Evolutionary conservation across 2,113 vertebrate genomes (phyloP).

Genomic region (Nasalis larvatus): DNA sequence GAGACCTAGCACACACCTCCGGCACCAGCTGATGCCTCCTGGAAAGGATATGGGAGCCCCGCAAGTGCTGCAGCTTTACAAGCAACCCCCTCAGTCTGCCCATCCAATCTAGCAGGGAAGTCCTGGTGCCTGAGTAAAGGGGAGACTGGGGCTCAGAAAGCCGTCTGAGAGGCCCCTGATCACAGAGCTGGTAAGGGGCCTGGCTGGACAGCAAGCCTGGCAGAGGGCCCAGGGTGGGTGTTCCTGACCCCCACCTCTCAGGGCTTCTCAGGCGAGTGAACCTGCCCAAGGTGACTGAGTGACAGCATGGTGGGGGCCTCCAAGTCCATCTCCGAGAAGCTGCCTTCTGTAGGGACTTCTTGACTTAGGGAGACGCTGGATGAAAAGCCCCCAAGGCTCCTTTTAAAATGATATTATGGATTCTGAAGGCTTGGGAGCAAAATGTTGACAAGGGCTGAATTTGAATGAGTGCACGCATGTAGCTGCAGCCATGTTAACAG

Average conservation of each 20-base stretch:
- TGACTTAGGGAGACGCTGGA: not conserved
- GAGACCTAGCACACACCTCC: not conserved
- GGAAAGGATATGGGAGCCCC: not conserved
- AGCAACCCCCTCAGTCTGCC: not conserved
- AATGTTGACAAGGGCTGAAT: not conserved
- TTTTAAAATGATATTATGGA: rapidly evolving
- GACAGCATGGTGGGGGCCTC: not conserved
- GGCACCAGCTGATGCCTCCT: not conserved
- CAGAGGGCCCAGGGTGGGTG: not conserved
- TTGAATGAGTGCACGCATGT: no score
- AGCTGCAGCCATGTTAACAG: not conserved
- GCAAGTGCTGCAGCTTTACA: not conserved
- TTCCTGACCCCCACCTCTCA: not conserved
- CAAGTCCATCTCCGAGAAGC: not conserved
- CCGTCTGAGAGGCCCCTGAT: not conserved
- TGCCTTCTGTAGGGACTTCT: not conserved
- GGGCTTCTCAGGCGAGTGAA: not conserved
- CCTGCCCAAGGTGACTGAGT: not conserved
- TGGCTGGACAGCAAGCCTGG: not conserved
- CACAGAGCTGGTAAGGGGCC: not conserved
- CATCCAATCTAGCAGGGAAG: not conserved
- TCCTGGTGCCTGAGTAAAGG: not conserved
- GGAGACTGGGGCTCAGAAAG: not conserved
- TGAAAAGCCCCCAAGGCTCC: not conserved
- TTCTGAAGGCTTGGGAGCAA: not conserved